Base-by-base conservation (phyloP, 2,797 vertebrate species). In the Halcyon chelicuti region DNA sequence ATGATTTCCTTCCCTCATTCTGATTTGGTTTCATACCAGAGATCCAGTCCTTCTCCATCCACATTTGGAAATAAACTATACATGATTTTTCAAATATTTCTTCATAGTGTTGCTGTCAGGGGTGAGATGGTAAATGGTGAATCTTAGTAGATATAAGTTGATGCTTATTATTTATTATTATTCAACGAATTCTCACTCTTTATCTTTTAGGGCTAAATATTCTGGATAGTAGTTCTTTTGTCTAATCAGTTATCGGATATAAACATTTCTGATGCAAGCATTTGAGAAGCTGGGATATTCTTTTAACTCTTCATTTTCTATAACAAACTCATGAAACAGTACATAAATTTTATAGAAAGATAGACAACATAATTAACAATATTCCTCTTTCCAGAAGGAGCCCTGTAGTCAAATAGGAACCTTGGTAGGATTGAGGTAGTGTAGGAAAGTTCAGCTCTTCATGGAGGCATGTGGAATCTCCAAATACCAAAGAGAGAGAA, bases 21-120 rank as follows among this genome's bases (percentile, higher is more conserved):
- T n/a, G 6, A 47, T 74, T 88, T 70, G 3, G 2, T 61, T 94
- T 75, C 29, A 18, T 29, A 33, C 3, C 23, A 57, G 9, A 83
- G 13, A 55, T 33, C 8, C 4, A 6, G 79, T 86, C 22, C 22
- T 80, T 67, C 44, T 55, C 28, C 31, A 73, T 16, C 7, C 4
- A 18, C 3, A 2, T 28, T 47, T 60, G 44, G 23, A 90, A 77
- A 63, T 58, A 62, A 62, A 7, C 17, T 44, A 20, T 21, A 7
- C 12, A 67, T 42, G 5, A 14, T 57, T 87, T 83, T 80, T 75
- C 21, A 42, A 40, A 16, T 15, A 46, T 1, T 42, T 40, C 21
- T 28, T 17, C 2, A 3, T 33, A 77, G 12, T 2, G 0, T 5
- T 44, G 26, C 19, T 33, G 7, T 31, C 29, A 55, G 1, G 2